Percentiles rank a stretch among this genome's conserved stretches.
phyloP scores from a whole-genome alignment of 2,888 invertebrate genomes.

The Lithophane leautieri region DNA sequence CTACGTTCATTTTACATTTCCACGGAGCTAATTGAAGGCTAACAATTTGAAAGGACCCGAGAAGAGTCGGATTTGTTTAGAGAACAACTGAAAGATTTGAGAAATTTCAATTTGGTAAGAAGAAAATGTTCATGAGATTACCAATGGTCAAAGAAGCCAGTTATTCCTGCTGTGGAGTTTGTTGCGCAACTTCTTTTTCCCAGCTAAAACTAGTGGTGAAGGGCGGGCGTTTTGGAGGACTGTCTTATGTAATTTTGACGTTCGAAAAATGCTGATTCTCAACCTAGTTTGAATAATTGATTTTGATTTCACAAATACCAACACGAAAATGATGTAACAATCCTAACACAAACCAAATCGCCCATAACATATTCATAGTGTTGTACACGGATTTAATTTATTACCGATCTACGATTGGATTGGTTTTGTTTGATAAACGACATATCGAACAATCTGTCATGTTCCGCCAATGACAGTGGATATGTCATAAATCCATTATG shows the following conservation, averaged over 20 bases:
- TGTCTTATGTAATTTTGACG: no score
- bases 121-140: neutral
- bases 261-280: no score
- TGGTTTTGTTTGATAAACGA: conserved; percentile 62
- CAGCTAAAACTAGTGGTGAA: no score
- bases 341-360: conserved; percentile 37
- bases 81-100: neutral
- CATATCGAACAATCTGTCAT: conserved; percentile 61
- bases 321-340: conserved; percentile 10
- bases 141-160: neutral
- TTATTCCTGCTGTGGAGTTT: no score
- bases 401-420: conserved; percentile 49
- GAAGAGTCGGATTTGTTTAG: neutral
- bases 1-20: neutral
- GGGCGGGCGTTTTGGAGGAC: no score
- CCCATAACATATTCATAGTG: conserved; percentile 49
- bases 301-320: neutral
- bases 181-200: no score
- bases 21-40: neutral
- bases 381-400: conserved; percentile 59
- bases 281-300: no score
- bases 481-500: conserved; percentile 58
- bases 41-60: neutral
- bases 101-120: neutral
- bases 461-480: conserved; percentile 45